These are phyloP conservation scores for Amphipyra berbera DNA, from an alignment of 2,888 invertebrate genomes.

Conservation along the genomic window DNA sequence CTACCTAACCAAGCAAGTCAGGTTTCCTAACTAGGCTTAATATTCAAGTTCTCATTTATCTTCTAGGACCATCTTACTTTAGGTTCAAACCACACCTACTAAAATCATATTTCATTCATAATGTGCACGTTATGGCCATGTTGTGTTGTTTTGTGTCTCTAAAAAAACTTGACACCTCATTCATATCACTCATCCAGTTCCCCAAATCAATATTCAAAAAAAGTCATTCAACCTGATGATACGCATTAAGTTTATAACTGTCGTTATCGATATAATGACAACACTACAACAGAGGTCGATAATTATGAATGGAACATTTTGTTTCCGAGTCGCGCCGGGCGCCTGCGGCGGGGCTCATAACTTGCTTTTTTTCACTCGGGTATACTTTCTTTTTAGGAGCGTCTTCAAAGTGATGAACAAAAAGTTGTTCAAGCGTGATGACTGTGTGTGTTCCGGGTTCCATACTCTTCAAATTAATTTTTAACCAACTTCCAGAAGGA, in stretches of 20 bases:
- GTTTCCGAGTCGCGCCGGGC: slow-evolving; percentile 75
- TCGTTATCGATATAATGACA: slow-evolving; percentile 71
- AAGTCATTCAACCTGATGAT: slow-evolving; percentile 40
- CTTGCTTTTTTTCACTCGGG: slow-evolving; percentile 74
- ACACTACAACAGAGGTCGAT: slow-evolving; percentile 77
- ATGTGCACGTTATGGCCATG: no score
- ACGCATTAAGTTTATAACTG: slow-evolving; percentile 43
- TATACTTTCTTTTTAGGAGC: slow-evolving; percentile 83
- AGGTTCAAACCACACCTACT: no score
- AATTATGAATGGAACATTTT: slow-evolving; percentile 86
- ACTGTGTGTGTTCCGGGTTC: slow-evolving; percentile 21
- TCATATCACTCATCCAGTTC: slow-evolving; percentile 9
- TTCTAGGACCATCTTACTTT: no score
- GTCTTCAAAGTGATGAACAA: slow-evolving; percentile 80
- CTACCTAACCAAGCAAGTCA: no score
- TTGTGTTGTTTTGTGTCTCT: no score
- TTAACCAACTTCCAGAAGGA: background rate
- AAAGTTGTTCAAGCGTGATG: slow-evolving; percentile 48
- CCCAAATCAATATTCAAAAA: slow-evolving; percentile 30
- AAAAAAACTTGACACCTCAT: no score
- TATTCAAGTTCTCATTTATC: no score
- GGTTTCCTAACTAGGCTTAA: no score
- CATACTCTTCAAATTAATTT: background rate
- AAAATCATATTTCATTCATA: no score
- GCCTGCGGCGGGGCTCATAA: slow-evolving; percentile 75